Percentiles rank a stretch among this genome's conserved stretches.
phyloP scores from a whole-genome alignment of 2,113 vertebrate species.

The Phyllostomus hastatus region DNA sequence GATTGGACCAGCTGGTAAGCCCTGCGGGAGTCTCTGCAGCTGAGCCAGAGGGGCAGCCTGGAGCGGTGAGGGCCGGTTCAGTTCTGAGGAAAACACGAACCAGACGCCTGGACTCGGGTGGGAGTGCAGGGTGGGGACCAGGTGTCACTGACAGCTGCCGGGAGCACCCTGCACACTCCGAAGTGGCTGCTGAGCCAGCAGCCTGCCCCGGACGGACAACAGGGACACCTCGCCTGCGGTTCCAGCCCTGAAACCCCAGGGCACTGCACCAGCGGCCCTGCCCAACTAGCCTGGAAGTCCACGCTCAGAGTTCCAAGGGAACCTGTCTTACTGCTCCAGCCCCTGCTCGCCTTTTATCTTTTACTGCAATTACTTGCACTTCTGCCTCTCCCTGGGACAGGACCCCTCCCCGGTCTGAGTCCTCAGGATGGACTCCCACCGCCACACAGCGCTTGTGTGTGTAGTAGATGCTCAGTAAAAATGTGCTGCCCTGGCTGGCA shows the following conservation, averaged over 20 bases:
- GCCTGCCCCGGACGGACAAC: neutral
- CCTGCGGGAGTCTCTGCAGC: neutral
- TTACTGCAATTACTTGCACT: rapidly evolving
- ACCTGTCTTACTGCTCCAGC: neutral
- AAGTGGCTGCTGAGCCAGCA: neutral
- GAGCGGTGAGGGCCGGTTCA: neutral
- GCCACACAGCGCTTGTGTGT: neutral
- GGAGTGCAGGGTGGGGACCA: rapidly evolving
- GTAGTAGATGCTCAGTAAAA: neutral
- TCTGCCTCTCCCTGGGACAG: neutral
- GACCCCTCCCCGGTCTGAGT: neutral
- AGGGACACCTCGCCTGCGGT: neutral
- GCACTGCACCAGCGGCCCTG: neutral
- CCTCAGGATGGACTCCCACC: neutral
- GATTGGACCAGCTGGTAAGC: rapidly evolving
- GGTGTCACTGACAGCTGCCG: neutral
- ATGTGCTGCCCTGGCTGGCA: too few relatives aligned
- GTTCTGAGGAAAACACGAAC: rapidly evolving
- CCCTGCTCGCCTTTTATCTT: neutral
- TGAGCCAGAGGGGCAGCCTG: rapidly evolving
- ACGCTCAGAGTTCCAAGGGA: too few relatives aligned
- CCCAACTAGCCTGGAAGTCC: neutral
- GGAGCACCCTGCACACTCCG: neutral
- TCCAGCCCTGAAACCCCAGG: neutral
- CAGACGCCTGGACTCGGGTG: neutral